Evolutionary conservation across 2,888 invertebrate species (phyloP), one percentile per base, ranked within the genome.

Genomic region (Sthenelais limicola): DNA sequence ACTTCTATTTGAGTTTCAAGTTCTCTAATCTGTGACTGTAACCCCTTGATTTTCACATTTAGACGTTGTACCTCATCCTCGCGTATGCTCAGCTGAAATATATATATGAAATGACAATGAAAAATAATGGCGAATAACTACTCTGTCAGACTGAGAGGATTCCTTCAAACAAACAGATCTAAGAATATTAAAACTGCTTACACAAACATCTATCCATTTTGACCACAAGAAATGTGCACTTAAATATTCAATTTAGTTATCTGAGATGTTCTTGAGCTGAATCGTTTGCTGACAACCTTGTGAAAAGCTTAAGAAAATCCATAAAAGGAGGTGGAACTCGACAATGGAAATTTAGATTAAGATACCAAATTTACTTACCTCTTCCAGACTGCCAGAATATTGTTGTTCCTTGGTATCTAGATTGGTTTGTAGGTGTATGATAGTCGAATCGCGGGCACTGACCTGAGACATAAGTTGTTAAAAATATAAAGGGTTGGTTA

Each of bases 331-430:
- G n/a, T n/a, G n/a, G n/a, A n/a, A n/a, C n/a, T n/a, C n/a, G n/a
- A n/a, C n/a, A n/a, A n/a, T n/a, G n/a, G n/a, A n/a, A n/a, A n/a
- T n/a, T n/a, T n/a, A n/a, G n/a, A n/a, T n/a, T n/a, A n/a, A n/a
- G n/a, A n/a, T n/a, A n/a, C n/a, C n/a, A n/a, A n/a, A n/a, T n/a
- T n/a, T n/a, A n/a, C 67, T 12, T 48, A 85, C 85, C 81, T 87
- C 87, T n/a, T 87, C 87, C 43, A 84, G 62, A 71, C 79, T 77
- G 5, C 84, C 85, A 12, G 80, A 78, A 75, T 84, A 85, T 73
- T 87, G 83, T 75, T 86, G 85, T 66, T 84, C 82, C 7, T 82
- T 78, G 15, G 84, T 85, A 73, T 86, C 86, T 47, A 87, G 78
- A 30, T 86, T 85, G n/a, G 84, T 80, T 77, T 87, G 85, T 33